Conservation (phyloP, 2,113 vertebrate species). For the Papio anubis region DNA sequence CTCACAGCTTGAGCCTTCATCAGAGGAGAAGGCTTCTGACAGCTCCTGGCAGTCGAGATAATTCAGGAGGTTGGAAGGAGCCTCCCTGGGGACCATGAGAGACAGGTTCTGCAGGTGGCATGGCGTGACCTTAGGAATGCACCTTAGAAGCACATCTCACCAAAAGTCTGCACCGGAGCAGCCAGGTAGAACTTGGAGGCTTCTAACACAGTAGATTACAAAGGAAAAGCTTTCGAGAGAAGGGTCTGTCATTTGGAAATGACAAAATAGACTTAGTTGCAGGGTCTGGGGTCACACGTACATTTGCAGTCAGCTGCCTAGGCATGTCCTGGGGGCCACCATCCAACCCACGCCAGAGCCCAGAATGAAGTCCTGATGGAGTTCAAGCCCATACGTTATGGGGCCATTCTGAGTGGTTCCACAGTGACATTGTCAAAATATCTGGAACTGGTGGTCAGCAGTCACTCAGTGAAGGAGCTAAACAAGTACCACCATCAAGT, state of each 20-base stretch:
- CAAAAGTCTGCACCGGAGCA: background rate
- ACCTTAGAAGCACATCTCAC: background rate
- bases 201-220: background rate
- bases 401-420: background rate
- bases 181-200: background rate
- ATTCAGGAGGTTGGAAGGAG: constrained; percentile 4
- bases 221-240: background rate
- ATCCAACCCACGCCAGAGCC: background rate
- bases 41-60: background rate
- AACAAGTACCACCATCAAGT: background rate
- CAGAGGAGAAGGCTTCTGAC: background rate
- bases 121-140: background rate
- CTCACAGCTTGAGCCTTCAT: background rate
- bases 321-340: background rate
- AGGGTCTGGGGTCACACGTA: background rate
- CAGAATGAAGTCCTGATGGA: background rate
- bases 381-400: background rate
- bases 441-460: background rate
- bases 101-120: constrained; percentile 8
- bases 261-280: background rate
- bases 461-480: background rate
- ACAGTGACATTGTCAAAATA: background rate
- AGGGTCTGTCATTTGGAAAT: background rate
- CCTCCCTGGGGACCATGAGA: background rate
- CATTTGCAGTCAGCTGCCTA: background rate